Evolutionary conservation across 2,113 vertebrate species (phyloP).

Genomic region (Festucalex cinctus): DNA sequence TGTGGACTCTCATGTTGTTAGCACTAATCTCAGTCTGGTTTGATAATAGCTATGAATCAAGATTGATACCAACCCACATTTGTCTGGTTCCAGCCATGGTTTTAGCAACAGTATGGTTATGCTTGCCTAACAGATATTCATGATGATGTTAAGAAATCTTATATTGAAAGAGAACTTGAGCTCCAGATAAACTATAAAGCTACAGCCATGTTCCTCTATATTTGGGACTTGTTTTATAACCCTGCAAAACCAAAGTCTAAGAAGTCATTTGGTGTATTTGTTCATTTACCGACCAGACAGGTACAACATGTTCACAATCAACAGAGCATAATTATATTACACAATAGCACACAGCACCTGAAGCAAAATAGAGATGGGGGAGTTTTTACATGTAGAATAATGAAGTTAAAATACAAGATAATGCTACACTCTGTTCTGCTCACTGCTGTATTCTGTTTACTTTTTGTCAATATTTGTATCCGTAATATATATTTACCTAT

Average conservation of each 20-base stretch:
- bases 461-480: slow-evolving; percentile 20
- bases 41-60: no score
- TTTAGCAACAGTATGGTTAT: background rate
- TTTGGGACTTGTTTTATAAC: background rate
- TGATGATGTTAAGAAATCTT: background rate
- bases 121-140: background rate
- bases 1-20: no score
- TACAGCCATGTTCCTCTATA: background rate
- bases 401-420: slow-evolving; percentile 25
- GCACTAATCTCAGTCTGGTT: background rate
- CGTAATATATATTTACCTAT: background rate
- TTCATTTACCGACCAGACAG: slow-evolving; percentile 11
- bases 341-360: slow-evolving; percentile 21
- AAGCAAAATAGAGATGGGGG: slow-evolving; percentile 7
- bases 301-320: slow-evolving; percentile 26
- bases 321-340: slow-evolving; percentile 42
- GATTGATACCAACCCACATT: no score
- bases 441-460: slow-evolving; percentile 9
- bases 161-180: background rate
- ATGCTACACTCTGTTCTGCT: background rate
- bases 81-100: background rate
- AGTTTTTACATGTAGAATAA: slow-evolving; percentile 38
- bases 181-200: background rate
- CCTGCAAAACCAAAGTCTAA: background rate
- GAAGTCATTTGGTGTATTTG: slow-evolving; percentile 7